These are phyloP conservation scores for Dicrurus megarhynchus DNA, from an alignment of 2,113 vertebrate genomes.

Conservation along the genomic window DNA sequence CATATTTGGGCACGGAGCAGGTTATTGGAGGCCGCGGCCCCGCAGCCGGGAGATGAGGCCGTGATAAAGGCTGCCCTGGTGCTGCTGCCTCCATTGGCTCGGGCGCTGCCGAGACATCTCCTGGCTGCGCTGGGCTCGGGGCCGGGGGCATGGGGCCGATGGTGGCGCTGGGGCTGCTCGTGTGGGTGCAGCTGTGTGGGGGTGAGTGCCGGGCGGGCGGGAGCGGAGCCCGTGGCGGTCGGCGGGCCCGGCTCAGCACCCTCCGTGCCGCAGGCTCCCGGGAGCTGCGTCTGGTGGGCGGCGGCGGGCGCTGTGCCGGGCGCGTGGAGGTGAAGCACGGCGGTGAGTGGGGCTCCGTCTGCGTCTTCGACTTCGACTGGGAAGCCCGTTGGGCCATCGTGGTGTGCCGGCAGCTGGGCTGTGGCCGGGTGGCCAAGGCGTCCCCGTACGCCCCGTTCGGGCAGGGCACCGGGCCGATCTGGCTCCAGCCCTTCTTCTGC, in stretches of 20 bases:
- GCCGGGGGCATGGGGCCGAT: not conserved
- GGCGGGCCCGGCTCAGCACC: not conserved
- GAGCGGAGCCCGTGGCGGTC: not conserved
- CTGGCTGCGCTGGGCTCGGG: not conserved
- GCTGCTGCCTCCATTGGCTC: not conserved
- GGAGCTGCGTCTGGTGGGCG: not conserved
- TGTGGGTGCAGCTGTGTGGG: not conserved
- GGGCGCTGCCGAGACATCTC: not conserved
- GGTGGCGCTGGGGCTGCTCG: not conserved
- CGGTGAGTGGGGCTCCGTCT: constrained; percentile 10
- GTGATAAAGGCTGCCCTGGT: not conserved
- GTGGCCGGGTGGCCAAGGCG: accelerated
- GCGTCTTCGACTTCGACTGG: not conserved
- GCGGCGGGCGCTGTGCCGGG: not conserved
- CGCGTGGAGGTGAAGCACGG: not conserved
- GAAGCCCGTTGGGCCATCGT: accelerated
- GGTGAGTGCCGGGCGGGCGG: not conserved
- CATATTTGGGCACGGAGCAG: constrained; percentile 47
- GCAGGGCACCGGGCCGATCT: not conserved
- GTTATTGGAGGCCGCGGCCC: constrained; percentile 18
- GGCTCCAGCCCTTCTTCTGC: not conserved
- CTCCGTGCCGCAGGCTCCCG: not conserved
- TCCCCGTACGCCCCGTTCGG: not conserved
- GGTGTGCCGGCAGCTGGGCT: constrained; percentile 21
- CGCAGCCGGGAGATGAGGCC: not conserved